These are phyloP conservation scores for Eospalax fontanierii DNA, from an alignment of 2,797 vertebrate species.

Conservation along the genomic window DNA sequence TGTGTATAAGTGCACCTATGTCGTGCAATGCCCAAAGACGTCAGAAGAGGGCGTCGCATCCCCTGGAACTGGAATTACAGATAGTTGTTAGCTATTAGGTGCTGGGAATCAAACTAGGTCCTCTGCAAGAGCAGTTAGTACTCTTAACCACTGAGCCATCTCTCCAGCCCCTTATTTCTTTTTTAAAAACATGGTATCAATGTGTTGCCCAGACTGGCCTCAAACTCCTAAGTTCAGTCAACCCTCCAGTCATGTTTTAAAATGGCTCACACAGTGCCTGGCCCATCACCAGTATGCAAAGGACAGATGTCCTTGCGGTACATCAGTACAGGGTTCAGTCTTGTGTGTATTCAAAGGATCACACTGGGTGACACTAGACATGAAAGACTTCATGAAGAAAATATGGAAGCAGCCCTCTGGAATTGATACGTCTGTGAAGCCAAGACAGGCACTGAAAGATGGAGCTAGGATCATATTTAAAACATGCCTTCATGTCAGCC, in stretches of 20 bases:
- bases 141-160: too few species aligned
- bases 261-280: neutral
- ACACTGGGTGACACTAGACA: neutral
- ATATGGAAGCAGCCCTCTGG: neutral
- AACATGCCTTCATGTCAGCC: neutral
- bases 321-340: neutral
- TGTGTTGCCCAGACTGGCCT: neutral
- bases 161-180: neutral
- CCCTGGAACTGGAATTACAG: too few species aligned
- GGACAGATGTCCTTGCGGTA: neutral
- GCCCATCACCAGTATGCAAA: neutral
- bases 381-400: slow-evolving; percentile 26
- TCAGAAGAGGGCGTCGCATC: too few species aligned
- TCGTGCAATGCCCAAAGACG: too few species aligned
- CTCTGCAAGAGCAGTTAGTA: too few species aligned
- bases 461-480: neutral
- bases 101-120: too few species aligned
- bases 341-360: neutral
- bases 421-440: neutral
- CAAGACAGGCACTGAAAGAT: neutral
- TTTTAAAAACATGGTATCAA: neutral
- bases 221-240: neutral
- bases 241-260: neutral
- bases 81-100: too few species aligned
- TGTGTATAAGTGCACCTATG: neutral